These are phyloP conservation scores for Ypsolopha sequella DNA, from an alignment of 2,888 invertebrate genomes.

Conservation along the genomic window DNA sequence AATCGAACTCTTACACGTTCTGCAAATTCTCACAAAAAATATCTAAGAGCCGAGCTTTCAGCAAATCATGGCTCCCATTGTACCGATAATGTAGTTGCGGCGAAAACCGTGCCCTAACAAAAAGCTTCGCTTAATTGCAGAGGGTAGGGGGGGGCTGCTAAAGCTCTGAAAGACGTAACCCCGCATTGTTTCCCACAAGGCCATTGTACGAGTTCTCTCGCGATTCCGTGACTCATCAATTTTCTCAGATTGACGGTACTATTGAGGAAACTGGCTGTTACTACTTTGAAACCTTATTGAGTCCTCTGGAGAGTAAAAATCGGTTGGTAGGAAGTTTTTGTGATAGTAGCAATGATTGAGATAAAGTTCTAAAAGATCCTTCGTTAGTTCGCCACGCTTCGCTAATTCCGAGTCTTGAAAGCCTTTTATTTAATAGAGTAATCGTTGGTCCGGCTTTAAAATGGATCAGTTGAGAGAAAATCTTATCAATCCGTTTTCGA, in stretches of 20 bases:
- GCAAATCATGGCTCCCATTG: conserved; percentile 65
- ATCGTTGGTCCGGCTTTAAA: background rate
- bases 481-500: conserved; percentile 10
- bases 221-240: conserved; percentile 61
- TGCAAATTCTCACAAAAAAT: conserved; percentile 28
- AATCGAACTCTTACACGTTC: background rate
- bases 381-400: background rate
- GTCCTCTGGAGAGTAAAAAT: too few species aligned
- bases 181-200: conserved; percentile 54
- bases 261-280: too few species aligned
- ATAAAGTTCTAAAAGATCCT: conserved; percentile 22
- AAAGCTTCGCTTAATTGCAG: conserved; percentile 64
- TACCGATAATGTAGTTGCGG: conserved; percentile 61
- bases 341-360: conserved; percentile 28
- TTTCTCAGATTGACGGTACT: conserved; percentile 43
- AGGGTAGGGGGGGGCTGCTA: conserved; percentile 14
- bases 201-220: conserved; percentile 40
- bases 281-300: too few species aligned
- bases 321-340: too few species aligned
- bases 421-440: conserved; percentile 1
- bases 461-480: conserved; percentile 13
- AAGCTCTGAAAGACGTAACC: conserved; percentile 51
- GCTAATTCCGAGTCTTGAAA: conserved; percentile 7
- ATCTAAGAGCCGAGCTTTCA: conserved; percentile 47
- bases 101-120: conserved; percentile 43